Evolutionary conservation across 37 sponge, comb jelly and placozoan genomes (phyloP).

Genomic region (Agelas oroides): DNA sequence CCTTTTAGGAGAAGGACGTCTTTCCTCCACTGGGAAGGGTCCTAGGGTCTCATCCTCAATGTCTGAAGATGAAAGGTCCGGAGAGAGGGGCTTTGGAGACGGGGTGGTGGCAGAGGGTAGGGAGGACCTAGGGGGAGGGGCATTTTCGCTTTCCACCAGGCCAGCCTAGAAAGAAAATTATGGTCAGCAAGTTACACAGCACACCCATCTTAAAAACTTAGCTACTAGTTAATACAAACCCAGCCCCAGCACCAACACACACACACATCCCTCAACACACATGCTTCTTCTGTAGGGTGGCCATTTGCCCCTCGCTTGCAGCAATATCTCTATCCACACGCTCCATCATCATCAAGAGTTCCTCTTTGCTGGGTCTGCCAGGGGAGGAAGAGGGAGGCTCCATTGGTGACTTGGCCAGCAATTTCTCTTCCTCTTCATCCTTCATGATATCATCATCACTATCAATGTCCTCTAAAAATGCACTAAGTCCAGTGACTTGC

Average conservation of each 20-base stretch:
- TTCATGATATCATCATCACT: slow-evolving; percentile 72
- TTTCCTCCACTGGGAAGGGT: neutral
- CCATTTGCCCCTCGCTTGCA: slow-evolving; percentile 48
- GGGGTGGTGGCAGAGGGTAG: slow-evolving; percentile 16
- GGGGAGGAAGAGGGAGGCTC: neutral
- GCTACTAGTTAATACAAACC: no score
- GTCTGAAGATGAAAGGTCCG: neutral
- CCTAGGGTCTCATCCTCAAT: neutral
- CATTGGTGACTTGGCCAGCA: no score
- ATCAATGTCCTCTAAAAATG: slow-evolving; percentile 81
- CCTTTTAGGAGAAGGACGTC: neutral
- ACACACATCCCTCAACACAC: slow-evolving; percentile 11
- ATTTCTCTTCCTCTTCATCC: slow-evolving; percentile 15
- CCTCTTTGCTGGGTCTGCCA: slow-evolving; percentile 68
- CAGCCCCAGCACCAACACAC: no score
- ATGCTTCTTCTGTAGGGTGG: slow-evolving; percentile 64
- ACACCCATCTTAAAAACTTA: neutral
- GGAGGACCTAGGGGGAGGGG: slow-evolving; percentile 7
- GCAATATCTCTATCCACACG: slow-evolving; percentile 73
- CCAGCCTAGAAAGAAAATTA: slow-evolving; percentile 11
- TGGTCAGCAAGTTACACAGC: neutral
- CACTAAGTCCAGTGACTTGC: slow-evolving; percentile 47
- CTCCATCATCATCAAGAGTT: slow-evolving; percentile 79
- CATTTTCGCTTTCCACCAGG: slow-evolving; percentile 33
- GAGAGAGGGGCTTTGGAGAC: neutral